Percentiles rank a stretch among this genome's conserved stretches.
These are phyloP conservation scores for Rhynchotus rufescens DNA, from an alignment of 2,797 vertebrate species.

Conservation along the genomic window DNA sequence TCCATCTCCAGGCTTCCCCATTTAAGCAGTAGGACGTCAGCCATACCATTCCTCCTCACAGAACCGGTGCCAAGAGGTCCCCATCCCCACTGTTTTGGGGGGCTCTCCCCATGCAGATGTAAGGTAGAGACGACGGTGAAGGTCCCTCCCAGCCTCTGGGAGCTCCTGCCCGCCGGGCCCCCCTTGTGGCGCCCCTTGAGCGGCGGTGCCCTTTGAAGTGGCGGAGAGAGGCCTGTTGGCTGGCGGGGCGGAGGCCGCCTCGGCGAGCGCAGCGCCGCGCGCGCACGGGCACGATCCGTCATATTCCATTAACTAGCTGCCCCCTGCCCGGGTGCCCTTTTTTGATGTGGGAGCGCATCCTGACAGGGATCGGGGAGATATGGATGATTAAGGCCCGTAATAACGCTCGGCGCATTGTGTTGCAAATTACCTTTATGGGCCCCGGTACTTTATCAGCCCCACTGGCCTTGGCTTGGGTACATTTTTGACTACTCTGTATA, in stretches of 20 bases:
- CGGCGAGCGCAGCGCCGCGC: slow-evolving; percentile 79
- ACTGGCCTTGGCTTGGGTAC: slow-evolving; percentile 81
- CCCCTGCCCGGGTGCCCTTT: slow-evolving; percentile 74
- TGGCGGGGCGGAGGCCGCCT: slow-evolving; percentile 83
- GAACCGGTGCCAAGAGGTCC: slow-evolving; percentile 16
- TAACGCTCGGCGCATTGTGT: slow-evolving; percentile 83
- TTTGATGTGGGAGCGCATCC: slow-evolving; percentile 79
- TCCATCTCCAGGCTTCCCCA: neutral
- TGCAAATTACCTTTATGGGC: slow-evolving; percentile 87
- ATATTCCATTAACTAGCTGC: slow-evolving; percentile 80
- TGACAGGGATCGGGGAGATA: slow-evolving; percentile 83
- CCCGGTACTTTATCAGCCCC: slow-evolving; percentile 80
- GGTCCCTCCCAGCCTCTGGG: slow-evolving; percentile 68
- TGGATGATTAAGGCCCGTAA: slow-evolving; percentile 82
- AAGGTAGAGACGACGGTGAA: slow-evolving; percentile 80
- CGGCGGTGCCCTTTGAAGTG: slow-evolving; percentile 81
- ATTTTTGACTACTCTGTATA: slow-evolving; percentile 91
- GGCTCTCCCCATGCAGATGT: slow-evolving; percentile 68
- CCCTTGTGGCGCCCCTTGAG: slow-evolving; percentile 50
- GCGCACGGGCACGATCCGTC: slow-evolving; percentile 81
- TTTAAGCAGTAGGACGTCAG: rapidly evolving
- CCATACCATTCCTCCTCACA: neutral
- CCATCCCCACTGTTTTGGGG: neutral
- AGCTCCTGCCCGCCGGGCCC: slow-evolving; percentile 69
- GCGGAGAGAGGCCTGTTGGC: slow-evolving; percentile 82